Evolutionary conservation across 1,140 invertebrate genomes (phyloP).

Genomic region (Aporrectodea caliginosa): DNA sequence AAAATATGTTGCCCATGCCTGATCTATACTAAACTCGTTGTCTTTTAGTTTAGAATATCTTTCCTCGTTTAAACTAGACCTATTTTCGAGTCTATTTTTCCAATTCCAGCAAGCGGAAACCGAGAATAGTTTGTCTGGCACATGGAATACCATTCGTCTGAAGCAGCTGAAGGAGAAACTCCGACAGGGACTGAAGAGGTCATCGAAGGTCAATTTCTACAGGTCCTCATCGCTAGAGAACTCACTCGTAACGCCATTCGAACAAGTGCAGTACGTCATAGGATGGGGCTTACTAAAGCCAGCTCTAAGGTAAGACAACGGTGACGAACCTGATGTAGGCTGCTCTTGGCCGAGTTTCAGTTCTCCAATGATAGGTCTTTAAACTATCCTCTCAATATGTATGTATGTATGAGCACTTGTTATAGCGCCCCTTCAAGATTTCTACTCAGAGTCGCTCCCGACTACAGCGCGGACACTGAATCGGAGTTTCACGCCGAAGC

Average conservation of each 20-base stretch:
- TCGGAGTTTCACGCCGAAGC: background rate
- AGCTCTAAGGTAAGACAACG: background rate
- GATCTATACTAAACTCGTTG: too few species aligned
- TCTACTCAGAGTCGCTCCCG: background rate
- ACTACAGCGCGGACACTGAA: background rate
- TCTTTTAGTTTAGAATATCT: too few species aligned
- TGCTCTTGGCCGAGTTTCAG: too few species aligned
- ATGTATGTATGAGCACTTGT: background rate
- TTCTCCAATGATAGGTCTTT: background rate
- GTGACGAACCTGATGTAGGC: too few species aligned
- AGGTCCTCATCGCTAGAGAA: background rate
- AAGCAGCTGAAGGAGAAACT: background rate
- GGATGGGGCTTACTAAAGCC: background rate
- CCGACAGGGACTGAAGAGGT: background rate
- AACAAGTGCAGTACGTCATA: background rate
- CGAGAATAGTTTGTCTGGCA: too few species aligned
- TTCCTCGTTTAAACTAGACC: too few species aligned
- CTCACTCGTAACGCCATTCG: background rate
- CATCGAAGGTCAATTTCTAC: background rate
- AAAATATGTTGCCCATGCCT: too few species aligned
- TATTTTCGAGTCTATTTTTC: too few species aligned
- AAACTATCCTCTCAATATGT: background rate
- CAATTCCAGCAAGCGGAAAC: too few species aligned
- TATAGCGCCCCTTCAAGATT: background rate
- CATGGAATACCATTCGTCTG: background rate